Base-by-base conservation (phyloP, 2,888 invertebrate genomes). In the Mimumesa dahlbomi region DNA sequence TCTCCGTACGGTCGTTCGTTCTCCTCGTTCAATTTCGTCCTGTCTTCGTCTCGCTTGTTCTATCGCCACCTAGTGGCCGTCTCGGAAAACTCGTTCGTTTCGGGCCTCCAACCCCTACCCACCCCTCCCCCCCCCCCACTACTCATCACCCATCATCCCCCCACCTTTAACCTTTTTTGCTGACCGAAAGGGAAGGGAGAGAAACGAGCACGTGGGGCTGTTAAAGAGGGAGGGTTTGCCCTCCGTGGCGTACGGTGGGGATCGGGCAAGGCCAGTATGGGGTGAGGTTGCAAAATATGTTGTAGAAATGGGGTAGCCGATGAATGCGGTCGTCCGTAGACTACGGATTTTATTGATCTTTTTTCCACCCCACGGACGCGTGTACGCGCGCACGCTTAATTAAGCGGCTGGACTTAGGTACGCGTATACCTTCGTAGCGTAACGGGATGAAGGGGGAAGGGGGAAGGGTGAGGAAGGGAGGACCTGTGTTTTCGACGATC, bases 281-380 rank as follows among this genome's bases (percentile, higher is more conserved):
- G 61, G 70, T 68, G 82, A 81, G 84, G 77, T 82, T 83, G 85
- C 86, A 84, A 87, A 87, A 86, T 87, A 86, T 86, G 86, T 84
- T 86, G 84, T 84, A 85, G 86, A 84, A 86, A 85, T 82, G 85
- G 86, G 82, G 81, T 82, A 82, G 81, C 80, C 85, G 80, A 85
- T 85, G 87, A 86, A 87, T 85, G 86, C 85, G 84, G 85, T 83
- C 84, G 84, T 80, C 85, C 82, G 84, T 87, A 84, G 85, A 85
- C 86, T 85, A 84, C 80, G 85, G 85, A 87, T 87, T 86, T 87
- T 88, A 88, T 88, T 87, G 87, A 88, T 88, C 87, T 86, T 81
- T 82, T 82, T 83, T 82, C 78, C 68, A 73, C 69, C 75, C 75
- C 66, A 48, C 58, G 65, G 46, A 38, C 54, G 64, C 64, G 65